These are phyloP conservation scores for Dendrolimus punctatus DNA, from an alignment of 1,140 invertebrate genomes.

Conservation along the genomic window DNA sequence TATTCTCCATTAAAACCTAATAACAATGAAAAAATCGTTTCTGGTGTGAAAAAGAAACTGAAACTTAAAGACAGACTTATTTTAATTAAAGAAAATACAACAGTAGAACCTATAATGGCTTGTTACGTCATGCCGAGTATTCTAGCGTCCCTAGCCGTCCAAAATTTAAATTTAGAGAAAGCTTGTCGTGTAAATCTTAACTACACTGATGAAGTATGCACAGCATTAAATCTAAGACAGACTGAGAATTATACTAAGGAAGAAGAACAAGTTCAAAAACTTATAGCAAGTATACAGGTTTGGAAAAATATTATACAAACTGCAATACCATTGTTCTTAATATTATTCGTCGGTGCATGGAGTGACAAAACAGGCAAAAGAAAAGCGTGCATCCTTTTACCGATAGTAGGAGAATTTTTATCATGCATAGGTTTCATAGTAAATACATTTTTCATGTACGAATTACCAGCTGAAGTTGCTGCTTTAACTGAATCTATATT, in stretches of 20 bases:
- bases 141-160: constrained; percentile 81
- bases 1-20: constrained; percentile 33
- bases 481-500: constrained; percentile 83
- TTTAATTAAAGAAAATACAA: constrained; percentile 76
- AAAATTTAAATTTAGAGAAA: constrained; percentile 89
- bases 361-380: constrained; percentile 81
- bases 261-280: constrained; percentile 81
- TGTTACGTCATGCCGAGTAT: constrained; percentile 86
- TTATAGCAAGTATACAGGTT: constrained; percentile 81
- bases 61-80: constrained; percentile 69
- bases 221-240: constrained; percentile 78
- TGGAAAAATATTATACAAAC: constrained; percentile 87
- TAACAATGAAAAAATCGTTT: constrained; percentile 20
- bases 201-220: constrained; percentile 78
- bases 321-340: constrained; percentile 80
- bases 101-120: constrained; percentile 84
- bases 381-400: constrained; percentile 87
- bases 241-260: constrained; percentile 80
- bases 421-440: constrained; percentile 83
- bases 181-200: constrained; percentile 86
- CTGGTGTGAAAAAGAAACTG: constrained; percentile 21
- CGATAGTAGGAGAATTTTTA: constrained; percentile 85
- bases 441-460: constrained; percentile 83
- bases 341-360: constrained; percentile 86
- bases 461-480: constrained; percentile 82